A percentile compares a stretch with the other conserved stretches of the same genome.
These are phyloP conservation scores for Rhinoraja longicauda DNA, from an alignment of 2,797 vertebrate genomes.

Conservation along the genomic window DNA sequence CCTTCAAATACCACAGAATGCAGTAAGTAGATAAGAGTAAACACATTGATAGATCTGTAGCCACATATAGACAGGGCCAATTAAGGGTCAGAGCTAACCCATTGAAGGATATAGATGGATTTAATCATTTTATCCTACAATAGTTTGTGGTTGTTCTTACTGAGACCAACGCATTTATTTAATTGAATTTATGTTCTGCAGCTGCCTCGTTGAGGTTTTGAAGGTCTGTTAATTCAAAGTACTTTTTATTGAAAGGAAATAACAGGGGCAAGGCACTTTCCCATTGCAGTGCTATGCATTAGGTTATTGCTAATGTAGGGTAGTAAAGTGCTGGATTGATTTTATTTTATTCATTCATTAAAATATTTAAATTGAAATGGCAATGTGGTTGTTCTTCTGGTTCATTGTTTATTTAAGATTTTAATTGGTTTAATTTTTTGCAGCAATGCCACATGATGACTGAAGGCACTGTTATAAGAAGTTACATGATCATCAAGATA, in stretches of 20 bases:
- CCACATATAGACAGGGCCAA: too few relatives aligned
- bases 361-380: neutral
- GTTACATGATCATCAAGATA: slow-evolving; percentile 22
- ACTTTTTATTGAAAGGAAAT: neutral
- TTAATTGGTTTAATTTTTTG: neutral
- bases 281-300: neutral
- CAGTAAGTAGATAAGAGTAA: too few relatives aligned
- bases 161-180: too few relatives aligned
- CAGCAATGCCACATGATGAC: slow-evolving; percentile 22
- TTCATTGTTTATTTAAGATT: neutral
- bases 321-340: neutral
- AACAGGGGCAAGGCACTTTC: neutral
- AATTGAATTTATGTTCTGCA: too few relatives aligned
- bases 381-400: neutral
- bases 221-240: neutral
- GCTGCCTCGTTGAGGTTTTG: too few relatives aligned
- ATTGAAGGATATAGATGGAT: too few relatives aligned
- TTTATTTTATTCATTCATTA: neutral
- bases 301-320: neutral
- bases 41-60: too few relatives aligned
- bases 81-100: too few relatives aligned
- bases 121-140: too few relatives aligned
- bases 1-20: too few relatives aligned
- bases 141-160: too few relatives aligned
- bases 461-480: neutral